Evolutionary conservation across 2,888 invertebrate genomes (phyloP).

Genomic region (Drosophila mayaguana): DNA sequence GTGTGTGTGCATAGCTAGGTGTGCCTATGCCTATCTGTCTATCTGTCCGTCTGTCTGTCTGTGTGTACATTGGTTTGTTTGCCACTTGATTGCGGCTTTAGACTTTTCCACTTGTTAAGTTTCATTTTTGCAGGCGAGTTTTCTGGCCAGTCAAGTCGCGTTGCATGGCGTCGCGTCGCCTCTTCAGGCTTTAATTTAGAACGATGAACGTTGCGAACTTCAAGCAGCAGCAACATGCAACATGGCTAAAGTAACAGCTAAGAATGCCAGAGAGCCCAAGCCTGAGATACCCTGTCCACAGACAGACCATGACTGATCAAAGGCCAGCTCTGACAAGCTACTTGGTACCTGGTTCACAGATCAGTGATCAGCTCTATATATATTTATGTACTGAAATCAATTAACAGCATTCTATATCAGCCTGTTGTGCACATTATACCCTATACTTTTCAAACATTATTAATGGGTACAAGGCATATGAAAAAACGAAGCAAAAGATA

Average conservation of each 20-base stretch:
- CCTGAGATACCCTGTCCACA: neutral
- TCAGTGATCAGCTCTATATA: neutral
- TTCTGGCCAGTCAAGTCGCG: conserved; percentile 46
- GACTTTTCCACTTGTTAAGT: conserved; percentile 75
- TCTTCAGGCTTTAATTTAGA: conserved; percentile 71
- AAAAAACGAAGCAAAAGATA: conserved; percentile 32
- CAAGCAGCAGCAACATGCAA: conserved; percentile 30
- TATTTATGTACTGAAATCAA: neutral
- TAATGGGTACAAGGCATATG: conserved; percentile 3
- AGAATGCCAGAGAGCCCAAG: neutral
- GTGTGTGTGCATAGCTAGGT: conserved; percentile 1
- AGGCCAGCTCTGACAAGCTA: neutral
- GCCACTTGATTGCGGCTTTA: conserved; percentile 74
- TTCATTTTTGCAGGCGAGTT: conserved; percentile 69
- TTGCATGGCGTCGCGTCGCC: conserved; percentile 39
- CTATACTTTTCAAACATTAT: neutral
- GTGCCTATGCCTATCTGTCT: neutral
- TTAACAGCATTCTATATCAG: neutral
- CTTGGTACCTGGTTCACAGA: neutral
- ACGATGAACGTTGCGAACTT: conserved; percentile 47
- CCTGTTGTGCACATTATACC: neutral
- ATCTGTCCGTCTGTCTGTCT: conserved; percentile 7
- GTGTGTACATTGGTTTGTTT: conserved; percentile 53
- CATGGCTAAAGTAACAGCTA: conserved; percentile 9
- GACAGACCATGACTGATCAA: neutral